Percentiles rank a stretch among this genome's conserved stretches.
phyloP scores from a whole-genome alignment of 2,113 vertebrate species.

The Rana temporaria region DNA sequence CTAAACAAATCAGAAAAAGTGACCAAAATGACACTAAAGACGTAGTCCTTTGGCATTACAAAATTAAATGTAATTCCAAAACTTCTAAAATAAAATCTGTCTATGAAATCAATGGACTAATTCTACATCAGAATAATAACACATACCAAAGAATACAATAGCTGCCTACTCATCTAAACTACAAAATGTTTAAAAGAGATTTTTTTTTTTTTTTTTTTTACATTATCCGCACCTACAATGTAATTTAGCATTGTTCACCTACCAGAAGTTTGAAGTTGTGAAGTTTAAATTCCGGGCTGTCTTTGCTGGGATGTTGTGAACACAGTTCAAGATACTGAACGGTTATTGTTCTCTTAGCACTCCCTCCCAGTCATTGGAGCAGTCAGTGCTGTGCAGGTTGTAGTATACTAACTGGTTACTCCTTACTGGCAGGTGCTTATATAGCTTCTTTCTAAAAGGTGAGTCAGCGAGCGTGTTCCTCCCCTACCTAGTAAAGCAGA shows the following conservation, averaged over 20 bases:
- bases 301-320: neutral
- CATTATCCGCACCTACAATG: no score
- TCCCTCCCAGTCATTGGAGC: neutral
- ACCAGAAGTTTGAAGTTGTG: slow-evolving; percentile 55
- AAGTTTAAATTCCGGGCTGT: neutral
- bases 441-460: slow-evolving; percentile 37
- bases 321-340: neutral
- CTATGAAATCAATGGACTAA: no score
- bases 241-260: neutral
- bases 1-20: no score
- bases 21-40: no score
- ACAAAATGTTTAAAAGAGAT: no score
- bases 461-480: slow-evolving; percentile 44
- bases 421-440: slow-evolving; percentile 27
- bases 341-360: neutral
- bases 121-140: no score
- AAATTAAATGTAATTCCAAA: no score
- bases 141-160: no score
- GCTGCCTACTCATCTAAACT: no score
- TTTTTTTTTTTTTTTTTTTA: no score
- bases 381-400: slow-evolving; percentile 25
- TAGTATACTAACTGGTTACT: neutral
- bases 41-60: no score
- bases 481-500: slow-evolving; percentile 8
- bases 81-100: no score